Evolutionary conservation across 2,888 invertebrate genomes (phyloP), one percentile per base, ranked within the genome.

Genomic region (Eustalomyia histrio): DNA sequence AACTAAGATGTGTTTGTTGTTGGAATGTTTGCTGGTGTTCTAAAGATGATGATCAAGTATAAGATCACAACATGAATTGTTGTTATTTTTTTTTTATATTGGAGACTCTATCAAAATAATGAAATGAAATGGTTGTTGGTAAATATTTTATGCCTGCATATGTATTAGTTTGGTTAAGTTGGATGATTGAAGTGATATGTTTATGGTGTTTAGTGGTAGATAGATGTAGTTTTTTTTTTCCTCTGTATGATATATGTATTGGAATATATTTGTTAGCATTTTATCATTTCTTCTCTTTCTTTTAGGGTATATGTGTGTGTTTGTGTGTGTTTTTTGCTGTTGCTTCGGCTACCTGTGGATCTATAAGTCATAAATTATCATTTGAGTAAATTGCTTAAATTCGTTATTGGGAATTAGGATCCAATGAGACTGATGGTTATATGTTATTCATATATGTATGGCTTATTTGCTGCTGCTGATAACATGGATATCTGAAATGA

Each of bases 371-470:
- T 88, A 88, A 88, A 88, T 88, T 89, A 88, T 88, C 87, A 88
- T 89, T 88, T 89, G 86, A 86, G 88, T 89, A 88, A 88, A 89
- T 89, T 89, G 89, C 85, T 87, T 89, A 86, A 89, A 88, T 89
- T 88, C 88, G 88, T 89, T 89, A 87, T 88, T 89, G 86, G 86
- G 85, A 88, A 87, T 88, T 88, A 88, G 87, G 87, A 87, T 86
- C 87, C 86, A 87, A 87, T 87, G 86, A 85, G 86, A 80, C 78
- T 78, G 76, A 80, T 78, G 79, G 75, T 80, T 74, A 74, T 60
- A 57, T 67, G 57, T 43, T 43, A 39, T 39, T 67, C 57, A 63
- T 50, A 63, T 50, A 67, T 67, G 67, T 24, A 57, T 67, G 74
- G 69, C 58, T 64, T 72, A 63, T 73, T 57, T 61, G 58, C 43